A percentile compares a stretch with the other conserved stretches of the same genome.
These are phyloP conservation scores for Acrobasis consociella DNA, from an alignment of 2,888 invertebrate genomes.

Conservation along the genomic window DNA sequence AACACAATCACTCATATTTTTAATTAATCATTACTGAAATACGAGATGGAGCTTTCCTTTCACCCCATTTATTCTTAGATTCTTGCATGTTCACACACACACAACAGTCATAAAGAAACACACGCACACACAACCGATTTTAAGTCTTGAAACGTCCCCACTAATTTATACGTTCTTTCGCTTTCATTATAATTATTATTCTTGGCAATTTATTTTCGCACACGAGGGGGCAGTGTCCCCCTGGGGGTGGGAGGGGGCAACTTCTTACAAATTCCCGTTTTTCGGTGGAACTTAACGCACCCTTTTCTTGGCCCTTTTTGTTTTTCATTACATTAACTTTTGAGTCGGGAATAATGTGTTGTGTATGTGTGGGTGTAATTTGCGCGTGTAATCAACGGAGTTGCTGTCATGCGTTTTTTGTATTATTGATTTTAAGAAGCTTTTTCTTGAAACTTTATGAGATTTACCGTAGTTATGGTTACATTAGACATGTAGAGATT, in stretches of 20 bases:
- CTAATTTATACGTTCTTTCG: slow-evolving; percentile 83
- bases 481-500: too few species aligned
- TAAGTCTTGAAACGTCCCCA: slow-evolving; percentile 77
- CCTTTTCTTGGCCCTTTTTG: slow-evolving; percentile 83
- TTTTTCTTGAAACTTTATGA: background rate
- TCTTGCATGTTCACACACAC: slow-evolving; percentile 41
- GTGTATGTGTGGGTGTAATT: slow-evolving; percentile 70
- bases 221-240: slow-evolving; percentile 76
- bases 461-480: background rate
- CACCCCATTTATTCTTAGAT: slow-evolving; percentile 31
- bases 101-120: slow-evolving; percentile 37
- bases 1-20: slow-evolving; percentile 12
- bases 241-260: slow-evolving; percentile 55
- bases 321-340: slow-evolving; percentile 83
- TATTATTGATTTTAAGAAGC: background rate
- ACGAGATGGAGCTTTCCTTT: slow-evolving; percentile 10
- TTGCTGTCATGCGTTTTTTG: slow-evolving; percentile 16
- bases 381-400: slow-evolving; percentile 57
- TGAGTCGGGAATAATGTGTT: slow-evolving; percentile 77
- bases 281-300: slow-evolving; percentile 82
- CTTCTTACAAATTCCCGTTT: slow-evolving; percentile 83
- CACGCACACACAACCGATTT: slow-evolving; percentile 46
- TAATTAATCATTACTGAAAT: slow-evolving; percentile 20
- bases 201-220: slow-evolving; percentile 83
- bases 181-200: slow-evolving; percentile 84